Evolutionary conservation across 2,888 invertebrate genomes (phyloP), one percentile per base, ranked within the genome.

Genomic region (Chymomyza amoena): DNA sequence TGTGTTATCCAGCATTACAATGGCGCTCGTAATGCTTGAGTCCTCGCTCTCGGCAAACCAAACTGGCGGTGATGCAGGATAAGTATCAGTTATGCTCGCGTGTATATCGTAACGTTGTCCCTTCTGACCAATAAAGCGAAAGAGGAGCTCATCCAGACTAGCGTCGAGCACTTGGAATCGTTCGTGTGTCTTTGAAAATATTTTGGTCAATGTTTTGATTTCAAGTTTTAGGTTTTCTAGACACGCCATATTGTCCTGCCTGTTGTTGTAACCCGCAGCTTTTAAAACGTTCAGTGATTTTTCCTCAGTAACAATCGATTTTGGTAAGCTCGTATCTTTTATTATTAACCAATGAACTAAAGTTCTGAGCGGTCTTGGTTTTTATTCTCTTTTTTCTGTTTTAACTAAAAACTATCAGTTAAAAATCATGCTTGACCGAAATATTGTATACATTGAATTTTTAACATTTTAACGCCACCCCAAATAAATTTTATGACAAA

Each of bases 11-110:
- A 99, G 94, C 89, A 96, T 96, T 93, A 98, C 97, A 88, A 99
- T 97, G 80, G 98, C 97, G 93, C 96, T 96, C 89, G 98, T 97
- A 90, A 99, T 96, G 92, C 96, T 95, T 64, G 96, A 95, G 92
- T 99, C 98, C 91, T 99, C 99, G 54, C 97, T 97, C 92, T 99
- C 99, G 62, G 98, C 97, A 92, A 99, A 99, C 99, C 99, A 99
- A 82, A 99, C 98, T 61, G 99, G 99, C 65, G 99, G 98, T 79
- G 97, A 97, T 84, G 96, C 96, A 66, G 99, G 99, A 93, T 99
- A 99, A 70, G 98, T 98, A 94, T 99, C 99, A 93, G 98, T 98
- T 92, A 99, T 99, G 93, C 99, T 99, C 80, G 98, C 99, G 93
- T 98, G 98, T 91, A 99, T 98, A 93, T 97, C 97, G 92, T 97